These are phyloP conservation scores for Lottia scabra DNA, from an alignment of 2,888 invertebrate species.

Conservation along the genomic window DNA sequence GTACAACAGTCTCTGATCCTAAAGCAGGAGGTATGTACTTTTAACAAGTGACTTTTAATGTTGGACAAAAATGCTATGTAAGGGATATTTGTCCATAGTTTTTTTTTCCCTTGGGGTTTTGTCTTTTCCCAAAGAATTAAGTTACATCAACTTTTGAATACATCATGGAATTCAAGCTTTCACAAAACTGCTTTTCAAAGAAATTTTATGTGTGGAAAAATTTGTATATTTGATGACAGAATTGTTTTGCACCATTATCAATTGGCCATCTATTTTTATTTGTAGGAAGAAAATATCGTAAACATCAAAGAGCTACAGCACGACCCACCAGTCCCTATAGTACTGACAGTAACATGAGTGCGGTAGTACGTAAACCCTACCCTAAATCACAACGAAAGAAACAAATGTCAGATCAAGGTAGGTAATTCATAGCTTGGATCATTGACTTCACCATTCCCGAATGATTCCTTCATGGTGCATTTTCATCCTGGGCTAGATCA, in stretches of 20 bases:
- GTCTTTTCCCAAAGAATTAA: too few relatives aligned
- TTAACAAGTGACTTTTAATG: too few relatives aligned
- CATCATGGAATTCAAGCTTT: too few relatives aligned
- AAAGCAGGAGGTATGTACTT: constrained; percentile 41
- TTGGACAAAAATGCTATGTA: too few relatives aligned
- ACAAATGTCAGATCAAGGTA: constrained; percentile 62
- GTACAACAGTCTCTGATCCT: constrained; percentile 62
- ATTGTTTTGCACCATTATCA: not conserved
- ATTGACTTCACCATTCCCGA: not conserved
- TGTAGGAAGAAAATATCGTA: constrained; percentile 36
- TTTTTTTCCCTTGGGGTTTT: too few relatives aligned
- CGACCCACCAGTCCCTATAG: constrained; percentile 69
- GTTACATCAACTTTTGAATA: too few relatives aligned
- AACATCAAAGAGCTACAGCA: constrained; percentile 43
- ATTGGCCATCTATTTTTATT: not conserved
- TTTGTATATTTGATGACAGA: not conserved
- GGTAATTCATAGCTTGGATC: not conserved
- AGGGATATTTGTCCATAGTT: too few relatives aligned
- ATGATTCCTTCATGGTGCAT: too few relatives aligned
- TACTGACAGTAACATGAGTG: constrained; percentile 69
- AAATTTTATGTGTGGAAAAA: too few relatives aligned
- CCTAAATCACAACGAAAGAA: constrained; percentile 67
- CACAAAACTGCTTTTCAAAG: too few relatives aligned
- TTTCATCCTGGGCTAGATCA: too few relatives aligned
- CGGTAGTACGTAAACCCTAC: constrained; percentile 64